Percentiles rank a stretch among this genome's conserved stretches.
Evolutionary conservation across 2,797 vertebrate genomes (phyloP).

Genomic region (Diglossa cyanea): DNA sequence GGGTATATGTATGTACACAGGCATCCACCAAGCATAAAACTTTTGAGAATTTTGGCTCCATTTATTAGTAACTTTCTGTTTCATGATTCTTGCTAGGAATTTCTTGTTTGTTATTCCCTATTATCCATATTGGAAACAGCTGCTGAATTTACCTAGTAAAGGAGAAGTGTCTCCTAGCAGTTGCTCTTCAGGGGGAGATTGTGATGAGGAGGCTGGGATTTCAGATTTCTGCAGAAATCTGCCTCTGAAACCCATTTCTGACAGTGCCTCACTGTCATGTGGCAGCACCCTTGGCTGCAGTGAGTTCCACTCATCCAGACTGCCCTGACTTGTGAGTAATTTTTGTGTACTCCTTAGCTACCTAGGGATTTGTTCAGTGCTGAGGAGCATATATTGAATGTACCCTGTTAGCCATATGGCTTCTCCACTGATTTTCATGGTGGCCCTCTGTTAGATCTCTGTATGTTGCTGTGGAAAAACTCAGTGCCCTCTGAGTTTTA

Average conservation of each 20-base stretch:
- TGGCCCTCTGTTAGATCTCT: background rate
- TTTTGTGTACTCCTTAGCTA: background rate
- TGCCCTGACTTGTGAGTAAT: background rate
- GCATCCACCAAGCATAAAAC: background rate
- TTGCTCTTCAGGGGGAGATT: background rate
- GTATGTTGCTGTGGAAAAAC: background rate
- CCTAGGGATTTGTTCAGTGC: background rate
- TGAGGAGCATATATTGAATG: background rate
- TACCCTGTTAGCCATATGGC: background rate
- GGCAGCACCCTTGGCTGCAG: background rate
- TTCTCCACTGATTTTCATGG: background rate
- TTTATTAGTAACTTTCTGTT: constrained; percentile 1
- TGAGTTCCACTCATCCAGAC: background rate
- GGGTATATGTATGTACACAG: background rate
- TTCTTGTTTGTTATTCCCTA: background rate
- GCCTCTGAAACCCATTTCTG: background rate
- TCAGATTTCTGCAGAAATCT: background rate
- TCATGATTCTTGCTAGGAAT: background rate
- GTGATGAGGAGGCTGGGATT: background rate
- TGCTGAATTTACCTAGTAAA: background rate
- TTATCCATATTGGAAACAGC: background rate
- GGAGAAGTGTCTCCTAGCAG: background rate
- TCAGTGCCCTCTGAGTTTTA: background rate
- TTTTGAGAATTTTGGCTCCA: background rate
- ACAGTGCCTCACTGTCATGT: background rate